Base-by-base conservation (phyloP, 1,140 invertebrate genomes). In the Pachyrhynchus sulphureomaculatus region DNA sequence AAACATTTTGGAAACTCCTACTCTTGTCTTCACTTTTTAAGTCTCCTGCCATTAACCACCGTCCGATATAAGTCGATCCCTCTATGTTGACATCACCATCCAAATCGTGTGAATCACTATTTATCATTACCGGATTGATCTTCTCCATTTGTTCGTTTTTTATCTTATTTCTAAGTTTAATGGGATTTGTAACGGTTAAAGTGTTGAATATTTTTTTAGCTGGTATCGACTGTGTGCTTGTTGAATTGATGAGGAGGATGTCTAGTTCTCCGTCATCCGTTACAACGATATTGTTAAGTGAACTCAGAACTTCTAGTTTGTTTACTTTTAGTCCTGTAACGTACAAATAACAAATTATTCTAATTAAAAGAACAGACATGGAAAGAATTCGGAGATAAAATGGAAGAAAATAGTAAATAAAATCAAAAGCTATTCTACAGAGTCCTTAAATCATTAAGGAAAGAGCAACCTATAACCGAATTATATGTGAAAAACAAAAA, bases 201-300 rank as follows among this genome's bases (percentile, higher is more conserved):
- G 75, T 69, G 21, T 79, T 68, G 23, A 81, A 76, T 4, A 59
- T 66, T 62, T 80, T 80, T 0, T 42, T 13, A 3, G 75, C 78
- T 4, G 61, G 68, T 4, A 81, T 73, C 12, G 75, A 59, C 66
- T 80, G 79, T 1, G 68, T 71, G 18, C 75, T 53, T 41, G 68
- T 58, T 0, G 67, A 51, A 24, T 77, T 53, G 34, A 67, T 75
- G 4, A 78, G 63, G 36, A 81, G 64, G 36, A 79, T 66, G 62
- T 80, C 73, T 3, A 81, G 70, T 32, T 69, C 61, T 21, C 76
- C 74, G 2, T 76, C 69, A 2, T 76, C 69, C 0, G 47, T 62
- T 0, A 81, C 75, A 33, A 70, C 56, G 42, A 81, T 76, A 17
- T 78, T 68, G 62, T 80, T 78, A 8, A 81, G 49, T 9, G 69